Evolutionary conservation across 1,140 invertebrate species (phyloP).

Genomic region (Euura saliciscinereae): DNA sequence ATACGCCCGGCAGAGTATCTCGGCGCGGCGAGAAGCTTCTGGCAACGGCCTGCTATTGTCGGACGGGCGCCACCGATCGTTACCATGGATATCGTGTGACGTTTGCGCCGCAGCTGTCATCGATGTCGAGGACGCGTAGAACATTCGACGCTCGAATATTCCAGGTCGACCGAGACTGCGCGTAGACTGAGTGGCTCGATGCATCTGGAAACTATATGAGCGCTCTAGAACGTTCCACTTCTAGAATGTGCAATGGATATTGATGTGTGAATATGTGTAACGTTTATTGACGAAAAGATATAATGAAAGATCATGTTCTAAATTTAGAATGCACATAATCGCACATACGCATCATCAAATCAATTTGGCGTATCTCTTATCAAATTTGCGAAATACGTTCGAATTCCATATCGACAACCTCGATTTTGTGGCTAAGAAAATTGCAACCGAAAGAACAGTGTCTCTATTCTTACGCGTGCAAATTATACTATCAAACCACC

Average conservation of each 20-base stretch:
- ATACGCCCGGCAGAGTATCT: neutral
- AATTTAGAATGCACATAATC: neutral
- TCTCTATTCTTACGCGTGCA: neutral
- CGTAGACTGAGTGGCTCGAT: neutral
- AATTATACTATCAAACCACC: neutral
- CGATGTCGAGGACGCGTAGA: neutral
- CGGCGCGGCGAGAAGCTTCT: neutral
- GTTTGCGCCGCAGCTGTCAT: neutral
- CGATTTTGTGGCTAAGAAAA: neutral
- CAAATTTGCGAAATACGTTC: neutral
- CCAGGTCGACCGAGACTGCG: neutral
- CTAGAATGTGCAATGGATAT: neutral
- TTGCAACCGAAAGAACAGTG: neutral
- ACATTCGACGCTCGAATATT: neutral
- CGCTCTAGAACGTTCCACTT: neutral
- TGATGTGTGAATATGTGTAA: neutral
- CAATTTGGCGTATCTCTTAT: neutral
- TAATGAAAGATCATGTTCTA: too few relatives aligned
- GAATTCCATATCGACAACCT: neutral
- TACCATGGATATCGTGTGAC: neutral
- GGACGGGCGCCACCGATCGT: neutral
- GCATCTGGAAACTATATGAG: neutral
- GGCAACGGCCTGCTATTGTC: neutral
- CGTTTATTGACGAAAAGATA: neutral
- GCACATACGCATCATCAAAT: neutral